phyloP scores from a whole-genome alignment of 37 sponge, comb jelly and placozoan species.

The Geodia barretti region DNA sequence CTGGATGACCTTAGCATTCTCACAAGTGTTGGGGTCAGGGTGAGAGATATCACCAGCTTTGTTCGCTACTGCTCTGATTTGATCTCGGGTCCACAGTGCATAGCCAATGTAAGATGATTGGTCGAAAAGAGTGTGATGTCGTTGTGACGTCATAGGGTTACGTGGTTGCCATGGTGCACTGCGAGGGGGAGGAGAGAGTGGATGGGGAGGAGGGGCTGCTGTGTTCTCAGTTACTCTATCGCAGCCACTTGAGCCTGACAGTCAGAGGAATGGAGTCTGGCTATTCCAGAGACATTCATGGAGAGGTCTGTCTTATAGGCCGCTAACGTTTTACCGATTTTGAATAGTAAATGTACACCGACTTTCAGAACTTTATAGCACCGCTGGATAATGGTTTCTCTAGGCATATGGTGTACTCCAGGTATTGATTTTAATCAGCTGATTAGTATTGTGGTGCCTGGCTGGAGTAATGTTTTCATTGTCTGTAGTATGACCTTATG shows the following conservation, averaged over 20 bases:
- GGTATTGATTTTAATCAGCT: too few relatives aligned
- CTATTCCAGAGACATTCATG: slow-evolving; percentile 74
- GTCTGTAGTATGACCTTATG: not conserved
- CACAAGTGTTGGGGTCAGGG: slow-evolving; percentile 58
- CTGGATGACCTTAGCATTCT: slow-evolving; percentile 72
- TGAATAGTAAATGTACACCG: too few relatives aligned
- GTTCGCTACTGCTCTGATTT: slow-evolving; percentile 42
- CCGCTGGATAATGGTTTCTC: too few relatives aligned
- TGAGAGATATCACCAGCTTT: slow-evolving; percentile 40
- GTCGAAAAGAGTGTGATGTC: not conserved
- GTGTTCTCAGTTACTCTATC: slow-evolving; percentile 29
- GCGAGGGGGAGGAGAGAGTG: slow-evolving; percentile 27
- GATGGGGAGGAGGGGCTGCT: slow-evolving; percentile 53
- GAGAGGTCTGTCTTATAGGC: too few relatives aligned
- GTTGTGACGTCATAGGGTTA: slow-evolving; percentile 9
- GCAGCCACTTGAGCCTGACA: slow-evolving; percentile 32
- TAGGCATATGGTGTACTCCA: too few relatives aligned
- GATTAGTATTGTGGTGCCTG: too few relatives aligned
- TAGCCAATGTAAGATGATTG: slow-evolving; percentile 22
- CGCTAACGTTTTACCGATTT: too few relatives aligned
- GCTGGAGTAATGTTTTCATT: too few relatives aligned
- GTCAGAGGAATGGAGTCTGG: slow-evolving; percentile 64
- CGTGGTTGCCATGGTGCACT: slow-evolving; percentile 57
- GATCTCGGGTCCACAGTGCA: slow-evolving; percentile 9
- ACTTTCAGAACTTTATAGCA: too few relatives aligned